Percentiles rank a stretch among this genome's conserved stretches.
Conservation (phyloP, 2,797 vertebrate genomes). For the Somateria mollissima region DNA sequence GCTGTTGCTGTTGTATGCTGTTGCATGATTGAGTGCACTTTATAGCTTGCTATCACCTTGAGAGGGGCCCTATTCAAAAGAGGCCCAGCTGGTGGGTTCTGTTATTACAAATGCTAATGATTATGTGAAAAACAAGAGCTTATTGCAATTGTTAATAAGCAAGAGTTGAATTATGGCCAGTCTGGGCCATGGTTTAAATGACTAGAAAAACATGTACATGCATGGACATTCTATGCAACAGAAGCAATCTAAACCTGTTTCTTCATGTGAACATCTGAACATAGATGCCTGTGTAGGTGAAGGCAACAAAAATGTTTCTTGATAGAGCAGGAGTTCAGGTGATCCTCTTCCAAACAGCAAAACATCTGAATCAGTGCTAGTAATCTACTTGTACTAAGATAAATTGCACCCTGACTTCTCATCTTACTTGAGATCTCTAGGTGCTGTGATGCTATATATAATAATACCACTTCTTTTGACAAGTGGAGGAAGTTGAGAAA, state of each 20-base stretch:
- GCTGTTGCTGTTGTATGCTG: not conserved
- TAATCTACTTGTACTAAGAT: not conserved
- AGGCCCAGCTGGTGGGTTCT: not conserved
- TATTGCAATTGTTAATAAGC: not conserved
- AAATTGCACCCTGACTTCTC: not conserved
- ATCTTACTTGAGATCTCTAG: not conserved
- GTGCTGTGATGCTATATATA: conserved; percentile 12
- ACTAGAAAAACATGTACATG: not conserved
- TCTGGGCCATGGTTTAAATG: not conserved
- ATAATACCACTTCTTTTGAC: not conserved
- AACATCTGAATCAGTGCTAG: not conserved
- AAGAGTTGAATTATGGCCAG: not conserved
- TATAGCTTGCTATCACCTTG: not conserved
- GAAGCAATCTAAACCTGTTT: not conserved
- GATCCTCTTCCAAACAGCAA: not conserved
- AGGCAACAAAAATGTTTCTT: not conserved
- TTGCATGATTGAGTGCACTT: not conserved
- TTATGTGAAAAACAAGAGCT: not conserved
- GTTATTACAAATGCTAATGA: not conserved
- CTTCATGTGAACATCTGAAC: not conserved
- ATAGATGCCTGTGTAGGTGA: not conserved
- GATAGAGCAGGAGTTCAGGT: not conserved
- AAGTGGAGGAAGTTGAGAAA: conserved; percentile 9
- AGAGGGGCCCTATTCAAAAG: not conserved
- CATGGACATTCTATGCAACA: not conserved